phyloP scores from a whole-genome alignment of 2,113 vertebrate genomes.

The Poecile atricapillus region DNA sequence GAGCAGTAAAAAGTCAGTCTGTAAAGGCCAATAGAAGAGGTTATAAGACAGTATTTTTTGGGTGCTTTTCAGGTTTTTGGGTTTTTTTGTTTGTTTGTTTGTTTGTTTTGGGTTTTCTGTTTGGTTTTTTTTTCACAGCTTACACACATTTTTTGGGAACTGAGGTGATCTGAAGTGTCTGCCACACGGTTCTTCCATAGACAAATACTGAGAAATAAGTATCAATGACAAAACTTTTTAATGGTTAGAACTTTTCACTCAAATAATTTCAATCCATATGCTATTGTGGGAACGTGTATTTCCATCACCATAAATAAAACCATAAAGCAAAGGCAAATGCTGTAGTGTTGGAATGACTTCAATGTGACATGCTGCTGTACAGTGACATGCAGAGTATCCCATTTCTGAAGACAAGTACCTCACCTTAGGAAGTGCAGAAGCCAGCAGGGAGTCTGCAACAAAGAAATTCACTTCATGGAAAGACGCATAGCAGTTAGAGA shows the following conservation, averaged over 20 bases:
- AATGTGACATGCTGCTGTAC: background rate
- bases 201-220: background rate
- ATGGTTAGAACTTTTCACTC: background rate
- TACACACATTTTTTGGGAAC: background rate
- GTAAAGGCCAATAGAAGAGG: background rate
- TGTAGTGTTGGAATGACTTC: background rate
- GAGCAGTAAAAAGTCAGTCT: background rate
- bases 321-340: background rate
- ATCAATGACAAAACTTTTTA: background rate
- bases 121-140: background rate
- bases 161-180: background rate
- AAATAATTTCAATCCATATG: background rate
- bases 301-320: background rate
- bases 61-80: background rate
- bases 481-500: background rate
- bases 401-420: accelerated
- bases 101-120: background rate
- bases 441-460: accelerated
- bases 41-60: background rate
- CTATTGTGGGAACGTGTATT: background rate
- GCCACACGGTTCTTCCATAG: accelerated
- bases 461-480: accelerated
- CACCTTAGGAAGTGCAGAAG: background rate
- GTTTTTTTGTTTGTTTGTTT: no score
- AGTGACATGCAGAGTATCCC: background rate